Conservation (phyloP, 2,113 vertebrate genomes). For the Syrrhaptes paradoxus region DNA sequence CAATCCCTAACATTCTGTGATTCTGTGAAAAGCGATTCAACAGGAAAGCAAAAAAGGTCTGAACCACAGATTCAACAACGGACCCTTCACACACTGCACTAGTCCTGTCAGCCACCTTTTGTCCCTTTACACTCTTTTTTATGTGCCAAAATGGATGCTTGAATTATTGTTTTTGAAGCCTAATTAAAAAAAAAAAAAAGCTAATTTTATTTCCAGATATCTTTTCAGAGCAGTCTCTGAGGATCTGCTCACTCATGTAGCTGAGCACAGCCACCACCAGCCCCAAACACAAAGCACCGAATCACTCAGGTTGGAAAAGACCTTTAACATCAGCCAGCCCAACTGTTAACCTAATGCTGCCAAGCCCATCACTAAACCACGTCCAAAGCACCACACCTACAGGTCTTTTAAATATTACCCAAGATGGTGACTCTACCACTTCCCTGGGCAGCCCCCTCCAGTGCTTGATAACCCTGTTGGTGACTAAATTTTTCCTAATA, state of each 20-base stretch:
- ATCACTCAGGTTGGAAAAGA: background rate
- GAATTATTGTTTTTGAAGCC: background rate
- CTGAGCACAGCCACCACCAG: background rate
- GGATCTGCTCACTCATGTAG: fast-evolving
- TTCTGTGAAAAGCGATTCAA: fast-evolving
- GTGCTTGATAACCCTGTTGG: fast-evolving
- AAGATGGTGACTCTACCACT: background rate
- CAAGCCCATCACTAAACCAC: background rate
- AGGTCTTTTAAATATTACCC: fast-evolving
- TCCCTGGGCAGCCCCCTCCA: background rate
- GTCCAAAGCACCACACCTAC: fast-evolving
- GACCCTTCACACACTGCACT: too few relatives aligned
- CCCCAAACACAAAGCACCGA: background rate
- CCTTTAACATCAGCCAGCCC: fast-evolving
- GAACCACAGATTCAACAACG: background rate
- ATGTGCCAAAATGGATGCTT: fast-evolving
- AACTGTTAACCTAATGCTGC: fast-evolving
- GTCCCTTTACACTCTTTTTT: background rate
- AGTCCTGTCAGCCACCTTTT: background rate
- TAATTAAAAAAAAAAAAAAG: background rate
- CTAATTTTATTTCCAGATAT: background rate
- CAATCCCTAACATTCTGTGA: too few relatives aligned
- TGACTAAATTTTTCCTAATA: background rate
- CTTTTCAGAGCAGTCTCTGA: background rate
- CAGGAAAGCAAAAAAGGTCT: background rate